Evolutionary conservation across 2,113 vertebrate genomes (phyloP).

Genomic region (Lepus europaeus): DNA sequence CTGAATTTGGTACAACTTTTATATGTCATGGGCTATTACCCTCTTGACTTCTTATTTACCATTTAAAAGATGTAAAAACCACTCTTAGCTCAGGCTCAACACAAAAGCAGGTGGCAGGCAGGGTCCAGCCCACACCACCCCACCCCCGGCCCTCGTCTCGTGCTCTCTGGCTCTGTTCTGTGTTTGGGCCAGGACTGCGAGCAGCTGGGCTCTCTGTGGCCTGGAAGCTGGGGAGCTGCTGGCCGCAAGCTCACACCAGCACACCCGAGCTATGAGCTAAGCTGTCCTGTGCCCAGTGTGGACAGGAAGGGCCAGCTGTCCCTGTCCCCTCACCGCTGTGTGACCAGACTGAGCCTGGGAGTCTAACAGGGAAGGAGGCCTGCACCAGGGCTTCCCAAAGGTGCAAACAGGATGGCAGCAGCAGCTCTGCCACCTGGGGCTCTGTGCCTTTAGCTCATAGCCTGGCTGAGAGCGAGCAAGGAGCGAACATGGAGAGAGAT

Average conservation of each 20-base stretch:
- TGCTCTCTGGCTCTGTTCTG: background rate
- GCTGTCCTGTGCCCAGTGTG: too few relatives aligned
- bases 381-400: background rate
- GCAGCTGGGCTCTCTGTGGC: background rate
- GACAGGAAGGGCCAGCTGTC: background rate
- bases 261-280: background rate
- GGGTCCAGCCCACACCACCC: background rate
- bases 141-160: background rate
- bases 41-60: background rate
- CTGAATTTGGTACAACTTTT: background rate
- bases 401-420: background rate
- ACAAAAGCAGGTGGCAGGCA: background rate
- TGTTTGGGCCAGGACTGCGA: background rate
- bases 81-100: background rate
- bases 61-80: slow-evolving; percentile 6
- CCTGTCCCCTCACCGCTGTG: too few relatives aligned
- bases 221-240: background rate
- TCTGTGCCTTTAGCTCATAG: background rate
- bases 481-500: background rate
- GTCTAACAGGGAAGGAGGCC: background rate
- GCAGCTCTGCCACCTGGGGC: background rate
- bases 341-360: background rate
- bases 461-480: background rate
- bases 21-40: background rate
- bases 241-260: background rate